phyloP scores from a whole-genome alignment of 2,113 vertebrate species.

The Harpagus bidentatus region DNA sequence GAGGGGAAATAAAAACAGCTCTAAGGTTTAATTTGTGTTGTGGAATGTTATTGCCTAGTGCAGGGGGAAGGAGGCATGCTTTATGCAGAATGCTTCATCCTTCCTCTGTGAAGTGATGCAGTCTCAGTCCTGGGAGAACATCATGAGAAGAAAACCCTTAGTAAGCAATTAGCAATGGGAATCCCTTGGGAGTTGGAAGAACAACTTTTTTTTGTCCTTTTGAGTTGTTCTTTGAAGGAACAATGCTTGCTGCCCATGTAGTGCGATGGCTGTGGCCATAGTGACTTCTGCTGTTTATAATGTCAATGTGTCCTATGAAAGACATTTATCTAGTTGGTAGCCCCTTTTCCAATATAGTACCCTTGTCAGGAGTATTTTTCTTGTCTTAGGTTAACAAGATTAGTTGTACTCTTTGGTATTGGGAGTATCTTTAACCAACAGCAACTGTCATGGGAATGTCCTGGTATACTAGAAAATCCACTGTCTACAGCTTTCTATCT shows the following conservation, averaged over 20 bases:
- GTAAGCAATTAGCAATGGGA: background rate
- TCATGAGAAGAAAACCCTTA: background rate
- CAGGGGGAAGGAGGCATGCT: background rate
- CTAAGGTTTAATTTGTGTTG: background rate
- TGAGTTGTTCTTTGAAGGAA: background rate
- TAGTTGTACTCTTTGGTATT: conserved; percentile 45
- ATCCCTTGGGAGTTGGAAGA: background rate
- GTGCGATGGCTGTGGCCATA: background rate
- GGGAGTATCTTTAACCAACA: conserved; percentile 70
- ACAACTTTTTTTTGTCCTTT: background rate
- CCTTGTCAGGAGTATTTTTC: conserved; percentile 28
- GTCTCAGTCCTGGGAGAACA: background rate
- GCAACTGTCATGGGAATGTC: conserved; percentile 54
- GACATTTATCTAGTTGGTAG: background rate
- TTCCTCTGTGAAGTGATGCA: background rate
- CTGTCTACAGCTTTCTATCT: background rate
- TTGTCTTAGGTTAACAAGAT: conserved; percentile 43
- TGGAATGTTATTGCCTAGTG: background rate
- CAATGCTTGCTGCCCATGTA: background rate
- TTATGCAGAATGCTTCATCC: background rate
- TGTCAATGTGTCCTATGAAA: background rate
- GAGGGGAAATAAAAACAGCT: background rate
- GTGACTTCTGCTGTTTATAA: background rate
- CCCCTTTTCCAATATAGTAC: background rate
- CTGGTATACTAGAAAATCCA: conserved; percentile 15